Percentiles rank a stretch among this genome's conserved stretches.
Evolutionary conservation across 2,888 invertebrate genomes (phyloP).

Genomic region (Hermaeophaga mercurialis): DNA sequence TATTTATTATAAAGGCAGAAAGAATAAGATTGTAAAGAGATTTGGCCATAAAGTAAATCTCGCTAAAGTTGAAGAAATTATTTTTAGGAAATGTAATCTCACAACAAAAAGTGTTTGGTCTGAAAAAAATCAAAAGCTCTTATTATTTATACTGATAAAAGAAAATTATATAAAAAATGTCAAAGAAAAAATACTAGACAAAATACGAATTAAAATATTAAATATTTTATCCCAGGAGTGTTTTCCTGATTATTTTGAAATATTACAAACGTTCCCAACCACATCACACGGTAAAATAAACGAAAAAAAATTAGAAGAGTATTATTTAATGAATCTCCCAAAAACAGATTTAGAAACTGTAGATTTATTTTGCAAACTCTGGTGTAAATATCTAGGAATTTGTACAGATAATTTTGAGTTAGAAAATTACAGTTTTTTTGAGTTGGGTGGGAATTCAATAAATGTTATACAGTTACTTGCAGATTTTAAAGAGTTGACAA

Average conservation of each 20-base stretch:
- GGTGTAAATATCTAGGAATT: constrained; percentile 28
- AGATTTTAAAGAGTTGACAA: constrained; percentile 59
- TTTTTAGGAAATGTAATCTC: constrained; percentile 59
- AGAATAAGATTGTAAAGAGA: constrained; percentile 75
- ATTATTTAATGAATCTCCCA: constrained; percentile 49
- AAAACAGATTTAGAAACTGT: constrained; percentile 11
- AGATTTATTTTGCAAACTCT: constrained; percentile 22
- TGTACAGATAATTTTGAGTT: constrained; percentile 20
- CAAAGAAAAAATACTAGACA: constrained; percentile 46
- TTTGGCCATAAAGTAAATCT: constrained; percentile 75
- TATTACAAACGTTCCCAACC: constrained; percentile 64
- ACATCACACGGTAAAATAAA: constrained; percentile 75
- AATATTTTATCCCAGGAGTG: constrained; percentile 51
- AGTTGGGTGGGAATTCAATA: constrained; percentile 75
- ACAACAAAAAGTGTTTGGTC: constrained; percentile 64
- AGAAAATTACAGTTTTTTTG: constrained; percentile 60
- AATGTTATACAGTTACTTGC: constrained; percentile 68
- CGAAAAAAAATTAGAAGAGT: constrained; percentile 56
- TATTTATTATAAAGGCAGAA: constrained; percentile 69
- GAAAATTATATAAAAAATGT: constrained; percentile 33
- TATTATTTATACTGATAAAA: constrained; percentile 59
- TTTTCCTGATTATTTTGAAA: constrained; percentile 68
- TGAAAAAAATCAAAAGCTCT: constrained; percentile 57
- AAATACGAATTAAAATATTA: constrained; percentile 48
- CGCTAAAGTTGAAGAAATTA: constrained; percentile 60